These are phyloP conservation scores for Pangasianodon gigas DNA, from an alignment of 2,113 vertebrate genomes.

Conservation along the genomic window DNA sequence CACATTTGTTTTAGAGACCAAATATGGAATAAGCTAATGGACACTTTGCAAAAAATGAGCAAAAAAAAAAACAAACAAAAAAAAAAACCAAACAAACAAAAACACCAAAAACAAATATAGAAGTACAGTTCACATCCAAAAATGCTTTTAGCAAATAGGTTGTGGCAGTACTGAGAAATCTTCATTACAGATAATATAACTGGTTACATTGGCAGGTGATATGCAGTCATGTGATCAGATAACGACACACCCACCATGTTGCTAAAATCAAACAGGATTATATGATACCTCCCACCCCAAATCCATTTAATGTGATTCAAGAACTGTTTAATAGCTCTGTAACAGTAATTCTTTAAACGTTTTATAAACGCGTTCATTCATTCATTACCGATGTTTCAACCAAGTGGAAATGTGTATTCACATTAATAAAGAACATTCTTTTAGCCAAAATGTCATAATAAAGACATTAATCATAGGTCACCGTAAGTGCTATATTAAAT, in stretches of 20 bases:
- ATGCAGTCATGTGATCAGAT: not conserved
- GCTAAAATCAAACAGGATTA: not conserved
- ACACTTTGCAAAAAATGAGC: not conserved
- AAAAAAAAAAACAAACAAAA: not conserved
- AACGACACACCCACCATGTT: not conserved
- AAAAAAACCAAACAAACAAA: too few species aligned
- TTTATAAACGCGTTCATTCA: not conserved
- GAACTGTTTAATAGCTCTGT: not conserved
- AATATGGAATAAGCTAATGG: not conserved
- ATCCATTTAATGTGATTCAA: not conserved
- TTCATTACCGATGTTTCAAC: not conserved
- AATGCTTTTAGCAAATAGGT: not conserved
- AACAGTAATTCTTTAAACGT: not conserved
- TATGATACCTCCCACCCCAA: not conserved
- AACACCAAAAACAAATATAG: not conserved
- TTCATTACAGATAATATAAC: constrained; percentile 14
- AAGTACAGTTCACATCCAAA: not conserved
- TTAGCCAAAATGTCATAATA: not conserved
- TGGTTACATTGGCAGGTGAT: not conserved
- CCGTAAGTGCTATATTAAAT: not conserved
- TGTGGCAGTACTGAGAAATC: not conserved
- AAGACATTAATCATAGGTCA: not conserved
- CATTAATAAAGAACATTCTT: constrained; percentile 4
- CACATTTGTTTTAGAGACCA: not conserved
- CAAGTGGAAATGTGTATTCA: not conserved